phyloP scores from a whole-genome alignment of 2,797 vertebrate species.

The Phalanger gymnotis region DNA sequence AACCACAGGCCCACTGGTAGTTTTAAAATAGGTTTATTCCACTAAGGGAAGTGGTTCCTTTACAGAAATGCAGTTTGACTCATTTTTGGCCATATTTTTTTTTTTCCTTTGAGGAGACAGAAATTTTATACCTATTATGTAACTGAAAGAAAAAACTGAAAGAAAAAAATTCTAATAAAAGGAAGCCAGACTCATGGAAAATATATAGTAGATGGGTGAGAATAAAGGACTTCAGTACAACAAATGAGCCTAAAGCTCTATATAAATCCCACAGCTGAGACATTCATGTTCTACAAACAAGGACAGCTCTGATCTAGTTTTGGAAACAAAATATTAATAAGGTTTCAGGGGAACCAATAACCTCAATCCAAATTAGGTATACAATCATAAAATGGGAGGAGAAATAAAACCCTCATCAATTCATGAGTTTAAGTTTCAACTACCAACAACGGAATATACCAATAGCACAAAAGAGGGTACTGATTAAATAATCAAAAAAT shows the following conservation, averaged over 20 bases:
- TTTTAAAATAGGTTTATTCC: not conserved
- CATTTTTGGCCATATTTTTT: not conserved
- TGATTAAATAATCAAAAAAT: not conserved
- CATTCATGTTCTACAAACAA: not conserved
- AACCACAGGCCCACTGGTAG: not conserved
- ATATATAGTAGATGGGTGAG: not conserved
- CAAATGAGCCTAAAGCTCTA: not conserved
- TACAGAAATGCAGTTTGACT: not conserved
- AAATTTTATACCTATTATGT: not conserved
- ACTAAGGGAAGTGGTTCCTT: not conserved
- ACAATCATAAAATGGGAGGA: not conserved
- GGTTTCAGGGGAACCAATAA: not conserved
- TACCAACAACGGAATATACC: not conserved
- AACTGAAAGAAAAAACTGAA: not conserved
- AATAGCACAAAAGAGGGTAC: not conserved
- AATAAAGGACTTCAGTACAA: not conserved
- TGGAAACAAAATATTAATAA: not conserved
- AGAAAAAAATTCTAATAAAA: not conserved
- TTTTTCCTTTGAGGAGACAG: not conserved
- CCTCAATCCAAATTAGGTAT: not conserved
- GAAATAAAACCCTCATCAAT: not conserved
- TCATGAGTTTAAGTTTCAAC: not conserved
- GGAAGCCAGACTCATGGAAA: not conserved
- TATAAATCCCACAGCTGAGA: not conserved
- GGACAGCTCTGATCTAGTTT: too few relatives aligned